Evolutionary conservation across 2,888 invertebrate genomes (phyloP).

Genomic region (Notodonta dromedarius): DNA sequence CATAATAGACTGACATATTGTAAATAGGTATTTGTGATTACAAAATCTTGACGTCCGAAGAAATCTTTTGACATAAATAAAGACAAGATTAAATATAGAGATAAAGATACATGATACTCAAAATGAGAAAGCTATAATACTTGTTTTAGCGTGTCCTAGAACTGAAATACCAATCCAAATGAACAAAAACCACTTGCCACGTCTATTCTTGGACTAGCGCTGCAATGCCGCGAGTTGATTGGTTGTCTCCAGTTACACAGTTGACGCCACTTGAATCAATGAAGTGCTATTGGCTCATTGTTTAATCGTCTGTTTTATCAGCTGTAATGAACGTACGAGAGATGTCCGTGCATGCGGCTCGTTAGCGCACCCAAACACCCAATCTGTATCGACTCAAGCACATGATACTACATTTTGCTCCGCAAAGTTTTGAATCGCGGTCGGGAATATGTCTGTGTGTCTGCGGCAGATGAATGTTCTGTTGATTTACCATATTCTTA

Average conservation of each 20-base stretch:
- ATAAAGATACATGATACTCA: too few species aligned
- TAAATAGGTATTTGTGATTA: too few species aligned
- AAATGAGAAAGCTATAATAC: too few species aligned
- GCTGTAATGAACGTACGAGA: slow-evolving; percentile 64
- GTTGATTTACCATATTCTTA: background rate
- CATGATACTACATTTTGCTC: slow-evolving; percentile 12
- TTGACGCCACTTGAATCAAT: slow-evolving; percentile 78
- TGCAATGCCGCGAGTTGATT: slow-evolving; percentile 50
- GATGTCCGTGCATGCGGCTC: slow-evolving; percentile 35
- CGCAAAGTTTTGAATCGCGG: slow-evolving; percentile 18
- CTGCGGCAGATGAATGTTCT: slow-evolving; percentile 7
- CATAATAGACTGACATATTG: too few species aligned
- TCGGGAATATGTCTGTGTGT: slow-evolving; percentile 23
- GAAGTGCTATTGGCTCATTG: slow-evolving; percentile 77
- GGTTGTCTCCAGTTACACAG: slow-evolving; percentile 69
- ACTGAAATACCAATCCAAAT: background rate
- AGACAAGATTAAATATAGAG: too few species aligned
- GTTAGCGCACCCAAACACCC: slow-evolving; percentile 44
- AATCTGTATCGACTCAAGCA: slow-evolving; percentile 22
- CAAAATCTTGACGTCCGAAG: too few species aligned
- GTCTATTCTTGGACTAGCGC: background rate
- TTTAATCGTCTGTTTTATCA: slow-evolving; percentile 80
- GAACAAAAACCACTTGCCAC: background rate
- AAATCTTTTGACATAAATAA: too few species aligned
- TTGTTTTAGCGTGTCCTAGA: too few species aligned